These are phyloP conservation scores for Arctocebus calabarensis DNA, from an alignment of 2,797 vertebrate species.

Conservation along the genomic window DNA sequence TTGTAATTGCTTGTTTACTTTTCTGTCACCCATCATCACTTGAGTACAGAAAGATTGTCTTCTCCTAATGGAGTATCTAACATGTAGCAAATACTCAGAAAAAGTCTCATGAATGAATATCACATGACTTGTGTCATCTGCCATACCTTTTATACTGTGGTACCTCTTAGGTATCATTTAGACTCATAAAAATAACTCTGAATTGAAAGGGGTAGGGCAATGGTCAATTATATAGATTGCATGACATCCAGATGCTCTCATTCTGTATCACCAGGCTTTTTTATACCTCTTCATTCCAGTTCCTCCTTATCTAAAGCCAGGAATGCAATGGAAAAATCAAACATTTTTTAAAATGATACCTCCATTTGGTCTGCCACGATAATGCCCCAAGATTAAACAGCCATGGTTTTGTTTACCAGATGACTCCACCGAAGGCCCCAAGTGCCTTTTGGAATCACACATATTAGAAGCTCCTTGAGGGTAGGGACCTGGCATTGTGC, in stretches of 20 bases:
- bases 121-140: not conserved
- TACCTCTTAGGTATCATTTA: not conserved
- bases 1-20: not conserved
- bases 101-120: not conserved
- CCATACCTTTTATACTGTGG: not conserved
- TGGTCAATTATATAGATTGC: not conserved
- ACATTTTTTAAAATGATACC: not conserved
- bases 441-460: not conserved
- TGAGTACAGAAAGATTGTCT: not conserved
- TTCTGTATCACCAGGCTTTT: not conserved
- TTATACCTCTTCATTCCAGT: not conserved
- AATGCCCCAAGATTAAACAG: not conserved
- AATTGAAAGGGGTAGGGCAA: not conserved
- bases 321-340: not conserved
- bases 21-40: not conserved
- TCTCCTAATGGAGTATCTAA: not conserved
- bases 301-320: conserved; percentile 18
- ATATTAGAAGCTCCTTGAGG: not conserved
- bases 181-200: not conserved
- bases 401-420: not conserved
- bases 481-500: not conserved
- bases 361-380: not conserved
- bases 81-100: not conserved
- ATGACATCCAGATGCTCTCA: not conserved
- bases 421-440: not conserved